Percentiles rank a stretch among this genome's conserved stretches.
Evolutionary conservation across 1,140 invertebrate genomes (phyloP).

Genomic region (Sesamia nonagrioides): DNA sequence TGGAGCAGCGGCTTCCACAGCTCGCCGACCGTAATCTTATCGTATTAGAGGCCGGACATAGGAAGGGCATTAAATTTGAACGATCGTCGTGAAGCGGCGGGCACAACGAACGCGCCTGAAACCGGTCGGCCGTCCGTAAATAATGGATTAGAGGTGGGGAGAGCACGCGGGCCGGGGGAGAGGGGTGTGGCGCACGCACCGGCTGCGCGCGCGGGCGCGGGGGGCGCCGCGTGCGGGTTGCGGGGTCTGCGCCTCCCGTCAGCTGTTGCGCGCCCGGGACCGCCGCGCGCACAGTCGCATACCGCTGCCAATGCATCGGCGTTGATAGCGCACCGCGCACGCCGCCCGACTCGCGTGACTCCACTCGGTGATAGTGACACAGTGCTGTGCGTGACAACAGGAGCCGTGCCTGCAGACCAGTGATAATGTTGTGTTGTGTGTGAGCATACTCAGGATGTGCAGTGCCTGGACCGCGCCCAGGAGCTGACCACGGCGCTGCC

Average conservation of each 20-base stretch:
- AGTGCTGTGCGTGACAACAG: conserved; percentile 56
- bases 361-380: conserved; percentile 65
- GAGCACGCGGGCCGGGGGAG: conserved; percentile 60
- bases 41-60: conserved; percentile 86
- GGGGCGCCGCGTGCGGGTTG: conserved; percentile 59
- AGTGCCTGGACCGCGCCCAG: conserved; percentile 69
- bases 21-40: conserved; percentile 80
- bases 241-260: conserved; percentile 80
- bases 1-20: conserved; percentile 59
- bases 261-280: conserved; percentile 84
- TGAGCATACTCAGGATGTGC: conserved; percentile 81
- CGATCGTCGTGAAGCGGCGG: conserved; percentile 80
- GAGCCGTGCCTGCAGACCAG: conserved; percentile 56
- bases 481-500: conserved; percentile 79
- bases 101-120: conserved; percentile 83
- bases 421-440: conserved; percentile 74
- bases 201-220: conserved; percentile 70
- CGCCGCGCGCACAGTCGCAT: conserved; percentile 61
- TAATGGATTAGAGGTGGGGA: conserved; percentile 84
- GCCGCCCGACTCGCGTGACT: conserved; percentile 54
- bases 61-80: conserved; percentile 87
- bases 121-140: conserved; percentile 86
- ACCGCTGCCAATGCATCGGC: conserved; percentile 82
- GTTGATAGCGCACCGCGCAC: conserved; percentile 76
- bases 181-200: conserved; percentile 64